Evolutionary conservation across 2,888 invertebrate species (phyloP).

Genomic region (Ischnura elegans): DNA sequence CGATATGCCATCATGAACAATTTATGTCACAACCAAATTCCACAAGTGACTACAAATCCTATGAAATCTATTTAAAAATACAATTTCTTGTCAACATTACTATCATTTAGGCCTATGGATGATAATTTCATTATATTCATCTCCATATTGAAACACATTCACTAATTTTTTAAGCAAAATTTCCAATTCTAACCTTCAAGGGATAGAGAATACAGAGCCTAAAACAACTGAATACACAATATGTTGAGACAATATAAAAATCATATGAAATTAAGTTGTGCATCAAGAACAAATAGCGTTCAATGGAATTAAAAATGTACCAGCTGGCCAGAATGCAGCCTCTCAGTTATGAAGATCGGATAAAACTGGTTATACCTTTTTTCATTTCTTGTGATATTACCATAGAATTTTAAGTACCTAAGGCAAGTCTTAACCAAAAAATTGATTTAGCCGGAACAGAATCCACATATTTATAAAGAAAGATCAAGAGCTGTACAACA

Average conservation of each 20-base stretch:
- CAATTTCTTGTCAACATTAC: background rate
- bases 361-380: background rate
- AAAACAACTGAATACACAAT: background rate
- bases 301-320: background rate
- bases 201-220: background rate
- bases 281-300: background rate
- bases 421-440: background rate
- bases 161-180: background rate
- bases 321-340: no score
- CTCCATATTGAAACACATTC: background rate
- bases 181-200: background rate
- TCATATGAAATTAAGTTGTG: background rate
- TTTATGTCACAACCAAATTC: background rate
- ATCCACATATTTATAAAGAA: background rate
- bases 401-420: background rate
- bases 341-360: background rate
- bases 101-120: constrained; percentile 31
- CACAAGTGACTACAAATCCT: background rate
- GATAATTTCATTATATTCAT: background rate
- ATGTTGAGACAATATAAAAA: background rate
- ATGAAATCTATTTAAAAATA: constrained; percentile 1
- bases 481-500: constrained; percentile 26
- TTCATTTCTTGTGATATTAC: background rate
- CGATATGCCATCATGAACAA: background rate
- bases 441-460: background rate